Base-by-base conservation (phyloP, 1,140 invertebrate genomes). In the Bombus confusus region DNA sequence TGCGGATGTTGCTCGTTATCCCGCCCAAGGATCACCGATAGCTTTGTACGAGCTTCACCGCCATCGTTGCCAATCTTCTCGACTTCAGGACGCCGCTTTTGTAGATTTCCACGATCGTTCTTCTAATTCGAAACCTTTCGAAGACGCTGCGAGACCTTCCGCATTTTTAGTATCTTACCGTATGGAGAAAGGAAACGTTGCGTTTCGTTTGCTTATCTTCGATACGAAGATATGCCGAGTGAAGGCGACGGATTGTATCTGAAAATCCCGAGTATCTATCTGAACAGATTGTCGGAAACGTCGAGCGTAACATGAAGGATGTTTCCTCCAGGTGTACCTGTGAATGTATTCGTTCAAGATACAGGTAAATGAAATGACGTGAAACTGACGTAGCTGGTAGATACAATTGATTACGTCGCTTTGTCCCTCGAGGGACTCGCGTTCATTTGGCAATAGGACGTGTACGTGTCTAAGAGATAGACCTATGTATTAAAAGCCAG, bases 231-330 rank as follows among this genome's bases (percentile, higher is more conserved):
- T 22, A 25, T 57, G 4, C 62, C 37, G 57, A 28, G 10, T 13
- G n/a, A 28, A 31, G 25, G 41, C 4, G 28, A 47, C 41, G 22
- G 62, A 47, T 43, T 28, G 13, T 31, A 28, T 22, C 22, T 12
- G 34, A 66, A 77, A 76, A 89, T 87, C 87, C 25, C 57, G 72
- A 78, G 52, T 83, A 78, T 28, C 84, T 80, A 79, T 83, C 68
- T 62, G 66, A 86, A 87, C 78, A 68, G 76, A 47, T 89, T 80
- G 80, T 82, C 73, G 77, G 85, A 78, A 89, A 73, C 68, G 85
- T 83, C 72, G 39, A 57, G 73, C 62, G 43, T 75, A 76, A 34
- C 57, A n/a, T 39, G 75, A 69, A 69, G 22, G 72, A 86, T 77
- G 52, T 83, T 81, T 83, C 69, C 47, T 28, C 37, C 78, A 86